Evolutionary conservation across 2,797 vertebrate genomes (phyloP).

Genomic region (Peromyscus attwateri): DNA sequence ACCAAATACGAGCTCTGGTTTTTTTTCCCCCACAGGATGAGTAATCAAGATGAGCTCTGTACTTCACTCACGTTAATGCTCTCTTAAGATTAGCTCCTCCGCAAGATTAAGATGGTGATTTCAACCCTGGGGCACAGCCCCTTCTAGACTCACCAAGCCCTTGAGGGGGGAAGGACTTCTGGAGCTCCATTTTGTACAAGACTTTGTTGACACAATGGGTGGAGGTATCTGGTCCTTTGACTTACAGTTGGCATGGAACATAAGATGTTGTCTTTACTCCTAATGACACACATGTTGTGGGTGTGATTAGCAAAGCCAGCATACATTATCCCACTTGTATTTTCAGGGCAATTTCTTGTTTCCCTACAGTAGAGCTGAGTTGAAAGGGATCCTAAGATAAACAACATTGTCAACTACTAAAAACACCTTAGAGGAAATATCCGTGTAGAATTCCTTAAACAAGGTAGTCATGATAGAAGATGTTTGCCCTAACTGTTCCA

Average conservation of each 20-base stretch:
- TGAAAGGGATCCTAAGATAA: constrained; percentile 69
- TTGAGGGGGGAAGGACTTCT: not conserved
- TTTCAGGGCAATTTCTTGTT: not conserved
- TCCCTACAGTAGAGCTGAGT: not conserved
- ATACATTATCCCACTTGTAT: not conserved
- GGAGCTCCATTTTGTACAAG: no score
- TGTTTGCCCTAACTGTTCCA: constrained; percentile 72
- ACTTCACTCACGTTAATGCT: constrained; percentile 16
- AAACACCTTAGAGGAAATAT: constrained; percentile 69
- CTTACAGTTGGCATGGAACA: not conserved
- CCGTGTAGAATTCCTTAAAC: constrained; percentile 64
- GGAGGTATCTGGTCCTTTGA: not conserved
- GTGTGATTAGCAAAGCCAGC: not conserved
- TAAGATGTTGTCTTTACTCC: not conserved
- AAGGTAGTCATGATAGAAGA: constrained; percentile 59
- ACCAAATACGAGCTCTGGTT: not conserved
- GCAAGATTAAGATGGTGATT: constrained; percentile 18
- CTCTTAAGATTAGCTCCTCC: not conserved
- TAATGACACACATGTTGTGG: not conserved
- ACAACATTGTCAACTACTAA: constrained; percentile 65
- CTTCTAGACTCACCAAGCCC: not conserved
- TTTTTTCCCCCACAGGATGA: not conserved
- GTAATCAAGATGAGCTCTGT: constrained; percentile 37
- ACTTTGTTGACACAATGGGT: not conserved
- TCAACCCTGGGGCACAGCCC: not conserved